Conservation (phyloP, 2,888 invertebrate species). For the Campoletis raptor region DNA sequence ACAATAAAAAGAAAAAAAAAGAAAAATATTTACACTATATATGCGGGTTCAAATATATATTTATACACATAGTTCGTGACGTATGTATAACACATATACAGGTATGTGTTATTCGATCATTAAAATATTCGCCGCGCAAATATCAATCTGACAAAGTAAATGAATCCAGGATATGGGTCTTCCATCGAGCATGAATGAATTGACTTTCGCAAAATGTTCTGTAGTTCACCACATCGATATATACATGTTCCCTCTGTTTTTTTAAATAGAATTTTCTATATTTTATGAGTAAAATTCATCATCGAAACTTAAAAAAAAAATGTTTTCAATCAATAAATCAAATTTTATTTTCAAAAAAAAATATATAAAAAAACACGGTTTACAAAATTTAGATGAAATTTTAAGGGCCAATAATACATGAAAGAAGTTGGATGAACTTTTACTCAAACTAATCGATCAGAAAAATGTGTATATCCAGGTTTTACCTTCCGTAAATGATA, state of each 20-base stretch:
- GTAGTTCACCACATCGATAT: background rate
- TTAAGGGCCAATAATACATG: background rate
- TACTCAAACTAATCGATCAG: constrained; percentile 33
- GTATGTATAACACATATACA: background rate
- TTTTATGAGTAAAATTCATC: background rate
- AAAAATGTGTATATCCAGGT: background rate
- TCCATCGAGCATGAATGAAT: constrained; percentile 13
- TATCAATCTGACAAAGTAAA: constrained; percentile 35
- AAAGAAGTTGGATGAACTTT: constrained; percentile 2
- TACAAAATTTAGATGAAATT: background rate
- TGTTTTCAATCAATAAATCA: background rate
- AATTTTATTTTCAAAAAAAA: background rate
- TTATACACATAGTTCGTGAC: background rate
- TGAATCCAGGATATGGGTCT: constrained; percentile 44
- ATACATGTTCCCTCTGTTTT: background rate
- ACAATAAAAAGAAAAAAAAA: background rate
- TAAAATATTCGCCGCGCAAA: constrained; percentile 79
- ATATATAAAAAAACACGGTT: background rate
- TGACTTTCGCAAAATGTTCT: constrained; percentile 18
- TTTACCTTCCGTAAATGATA: constrained; percentile 21
- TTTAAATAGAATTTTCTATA: background rate
- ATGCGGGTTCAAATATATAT: constrained; percentile 1
- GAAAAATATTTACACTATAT: background rate
- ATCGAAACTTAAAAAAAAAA: background rate
- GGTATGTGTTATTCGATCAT: constrained; percentile 74